Evolutionary conservation across 2,888 invertebrate species (phyloP).

Genomic region (Mesochorus sp.): DNA sequence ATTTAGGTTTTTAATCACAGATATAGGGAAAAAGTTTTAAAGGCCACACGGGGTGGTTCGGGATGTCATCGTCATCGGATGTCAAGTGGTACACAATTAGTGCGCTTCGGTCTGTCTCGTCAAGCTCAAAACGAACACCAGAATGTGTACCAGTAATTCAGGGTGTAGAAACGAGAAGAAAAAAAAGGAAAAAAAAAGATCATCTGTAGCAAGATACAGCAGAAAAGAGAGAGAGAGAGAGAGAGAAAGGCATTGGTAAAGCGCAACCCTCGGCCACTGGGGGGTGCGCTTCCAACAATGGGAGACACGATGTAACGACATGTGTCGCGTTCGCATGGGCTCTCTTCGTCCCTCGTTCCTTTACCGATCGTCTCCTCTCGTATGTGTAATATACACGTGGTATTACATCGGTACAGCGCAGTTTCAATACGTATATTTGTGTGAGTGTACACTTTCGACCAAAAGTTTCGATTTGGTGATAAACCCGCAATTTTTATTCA

Average conservation of each 20-base stretch:
- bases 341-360: slow-evolving; percentile 58
- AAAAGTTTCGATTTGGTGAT: no score
- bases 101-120: slow-evolving; percentile 51
- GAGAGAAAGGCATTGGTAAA: slow-evolving; percentile 22
- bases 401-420: background rate
- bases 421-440: background rate
- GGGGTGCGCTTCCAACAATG: slow-evolving; percentile 72
- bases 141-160: slow-evolving; percentile 6
- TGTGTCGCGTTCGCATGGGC: slow-evolving; percentile 79
- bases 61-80: slow-evolving; percentile 67
- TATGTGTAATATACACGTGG: background rate
- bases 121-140: background rate
- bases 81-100: slow-evolving; percentile 79
- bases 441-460: background rate
- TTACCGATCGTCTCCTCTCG: slow-evolving; percentile 30
- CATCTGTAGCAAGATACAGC: slow-evolving; percentile 15
- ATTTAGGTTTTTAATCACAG: no score
- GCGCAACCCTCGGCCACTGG: slow-evolving; percentile 42
- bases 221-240: background rate
- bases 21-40: no score
- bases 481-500: no score
- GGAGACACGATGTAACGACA: slow-evolving; percentile 79
- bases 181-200: no score
- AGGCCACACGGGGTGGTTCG: no score
- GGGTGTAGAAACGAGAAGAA: background rate